Evolutionary conservation across 2,888 invertebrate genomes (phyloP).

Genomic region (Eupithecia dodoneata): DNA sequence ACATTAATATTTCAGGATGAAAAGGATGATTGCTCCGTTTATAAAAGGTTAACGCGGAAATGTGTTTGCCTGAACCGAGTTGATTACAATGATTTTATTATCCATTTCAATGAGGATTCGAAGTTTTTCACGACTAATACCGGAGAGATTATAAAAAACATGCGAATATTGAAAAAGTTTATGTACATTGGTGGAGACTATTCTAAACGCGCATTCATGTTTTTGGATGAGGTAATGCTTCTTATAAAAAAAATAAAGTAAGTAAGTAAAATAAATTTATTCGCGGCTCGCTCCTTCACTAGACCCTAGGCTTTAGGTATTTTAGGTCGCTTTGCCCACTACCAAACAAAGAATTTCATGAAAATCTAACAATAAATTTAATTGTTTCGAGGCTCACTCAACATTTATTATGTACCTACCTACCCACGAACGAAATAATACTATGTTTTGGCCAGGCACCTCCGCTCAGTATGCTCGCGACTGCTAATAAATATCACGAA

Average conservation of each 20-base stretch:
- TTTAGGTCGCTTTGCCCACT: no score
- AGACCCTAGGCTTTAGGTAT: no score
- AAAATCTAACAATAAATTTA: no score
- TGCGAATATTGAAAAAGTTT: slow-evolving; percentile 73
- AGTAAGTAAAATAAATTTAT: not conserved
- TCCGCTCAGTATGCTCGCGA: no score
- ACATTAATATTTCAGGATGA: slow-evolving; percentile 56
- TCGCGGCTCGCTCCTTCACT: no score
- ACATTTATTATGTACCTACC: no score
- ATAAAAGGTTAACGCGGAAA: slow-evolving; percentile 71
- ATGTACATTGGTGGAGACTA: slow-evolving; percentile 71
- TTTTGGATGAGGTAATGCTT: slow-evolving; percentile 68
- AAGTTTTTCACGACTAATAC: slow-evolving; percentile 64
- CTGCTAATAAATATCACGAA: no score
- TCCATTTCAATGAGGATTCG: slow-evolving; percentile 73
- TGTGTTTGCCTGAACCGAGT: slow-evolving; percentile 69
- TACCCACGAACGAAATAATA: no score
- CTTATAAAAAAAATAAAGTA: not conserved
- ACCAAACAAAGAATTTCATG: no score
- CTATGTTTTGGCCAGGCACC: no score
- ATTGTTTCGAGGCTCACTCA: no score
- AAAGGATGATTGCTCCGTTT: slow-evolving; percentile 71
- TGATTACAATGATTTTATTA: slow-evolving; percentile 72
- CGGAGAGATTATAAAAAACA: slow-evolving; percentile 76
- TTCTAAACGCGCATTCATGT: slow-evolving; percentile 67